Evolutionary conservation across 2,888 invertebrate genomes (phyloP), one percentile per base, ranked within the genome.

Genomic region (Leistus spinibarbis): DNA sequence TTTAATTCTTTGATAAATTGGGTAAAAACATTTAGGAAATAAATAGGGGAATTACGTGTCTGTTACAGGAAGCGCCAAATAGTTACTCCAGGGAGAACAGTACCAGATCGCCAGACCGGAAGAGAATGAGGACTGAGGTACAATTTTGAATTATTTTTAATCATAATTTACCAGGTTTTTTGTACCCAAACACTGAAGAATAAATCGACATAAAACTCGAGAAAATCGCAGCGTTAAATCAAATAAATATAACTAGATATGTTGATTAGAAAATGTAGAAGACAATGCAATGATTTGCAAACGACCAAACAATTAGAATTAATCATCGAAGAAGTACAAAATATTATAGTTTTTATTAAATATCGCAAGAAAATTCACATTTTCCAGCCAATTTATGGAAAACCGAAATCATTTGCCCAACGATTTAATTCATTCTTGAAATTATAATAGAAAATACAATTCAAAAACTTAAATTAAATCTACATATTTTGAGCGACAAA

Each of bases 121-220:
- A 91, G 83, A 86, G 90, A 83, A 87, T 90, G 85, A 88, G 90
- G 81, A 86, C 89, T 79, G 90, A 90, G 88, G 90, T 90, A 85
- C n/a, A n/a, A n/a, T 75, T 69, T 75, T 68, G 56, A 63, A 63
- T 40, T 57, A 60, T 22, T 73, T 60, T 64, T 63, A 16, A 7
- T 27, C 9, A 27, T 27, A 27, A 7, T 54, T 65, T 53, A 4
- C 5, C 27, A 27, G 4, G 4, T 27, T 7, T 27, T 27, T 27
- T 9, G 9, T 9, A 9, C 9, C 5, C 9, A 27, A 40, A 1
- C 40, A 40, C 40, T 40, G 40, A 40, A 40, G 40, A 40, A 7
- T 5, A 5, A 40, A 40, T 10, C 5, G 40, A 3, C 3, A 40
- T 5, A 24, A 24, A 24, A 24, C n/a, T 24, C 7, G 40, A 40